Conservation (phyloP, 2,113 vertebrate genomes). For the Microcebus jonahi region DNA sequence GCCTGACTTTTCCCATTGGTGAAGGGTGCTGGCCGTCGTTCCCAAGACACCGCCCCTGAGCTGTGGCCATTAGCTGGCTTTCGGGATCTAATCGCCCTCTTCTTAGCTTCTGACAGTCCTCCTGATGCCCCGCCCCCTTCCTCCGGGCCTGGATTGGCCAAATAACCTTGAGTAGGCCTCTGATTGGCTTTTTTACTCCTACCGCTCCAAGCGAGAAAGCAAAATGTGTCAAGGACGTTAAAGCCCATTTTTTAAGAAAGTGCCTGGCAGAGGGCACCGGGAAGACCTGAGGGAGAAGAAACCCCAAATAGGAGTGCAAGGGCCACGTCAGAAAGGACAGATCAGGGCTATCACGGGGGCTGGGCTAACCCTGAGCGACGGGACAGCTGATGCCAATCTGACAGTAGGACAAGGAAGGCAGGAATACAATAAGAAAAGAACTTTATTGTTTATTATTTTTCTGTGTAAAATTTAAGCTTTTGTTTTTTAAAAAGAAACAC, state of each 20-base stretch:
- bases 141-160: slow-evolving; percentile 70
- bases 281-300: not conserved
- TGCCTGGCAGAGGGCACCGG: not conserved
- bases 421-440: slow-evolving; percentile 71
- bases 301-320: not conserved
- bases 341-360: not conserved
- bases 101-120: not conserved
- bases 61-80: not conserved
- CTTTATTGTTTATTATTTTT: slow-evolving; percentile 78
- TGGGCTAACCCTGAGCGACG: not conserved
- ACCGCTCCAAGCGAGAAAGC: slow-evolving; percentile 43
- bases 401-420: slow-evolving; percentile 4
- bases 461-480: slow-evolving; percentile 70
- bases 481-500: slow-evolving; percentile 64
- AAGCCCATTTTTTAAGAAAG: not conserved
- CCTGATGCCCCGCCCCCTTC: slow-evolving; percentile 44
- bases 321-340: not conserved
- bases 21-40: not conserved
- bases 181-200: slow-evolving; percentile 70
- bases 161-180: slow-evolving; percentile 48
- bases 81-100: not conserved
- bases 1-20: slow-evolving; percentile 47
- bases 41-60: slow-evolving; percentile 28
- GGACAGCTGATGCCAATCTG: not conserved
- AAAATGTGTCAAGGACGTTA: not conserved